Conservation (phyloP, 2,797 vertebrate genomes). For the Sebastiscus albofasciatus region DNA sequence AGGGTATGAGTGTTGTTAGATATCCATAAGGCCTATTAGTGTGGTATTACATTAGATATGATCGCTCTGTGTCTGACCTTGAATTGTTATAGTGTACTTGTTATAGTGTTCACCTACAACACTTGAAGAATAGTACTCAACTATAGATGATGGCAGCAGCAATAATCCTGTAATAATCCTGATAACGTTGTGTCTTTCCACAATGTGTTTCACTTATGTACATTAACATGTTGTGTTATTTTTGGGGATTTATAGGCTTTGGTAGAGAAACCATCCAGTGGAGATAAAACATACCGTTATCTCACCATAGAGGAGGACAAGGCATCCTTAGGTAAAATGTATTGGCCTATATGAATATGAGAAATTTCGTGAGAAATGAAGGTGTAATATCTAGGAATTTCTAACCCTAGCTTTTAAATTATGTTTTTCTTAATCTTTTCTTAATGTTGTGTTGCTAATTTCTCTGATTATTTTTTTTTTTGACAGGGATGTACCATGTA, state of each 20-base stretch:
- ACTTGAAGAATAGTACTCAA: neutral
- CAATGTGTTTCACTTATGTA: neutral
- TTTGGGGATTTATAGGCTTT: conserved; percentile 78
- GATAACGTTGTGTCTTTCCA: neutral
- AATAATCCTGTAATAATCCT: neutral
- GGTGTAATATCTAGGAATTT: neutral
- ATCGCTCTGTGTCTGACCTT: neutral
- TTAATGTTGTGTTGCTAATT: neutral
- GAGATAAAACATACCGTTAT: conserved; percentile 82
- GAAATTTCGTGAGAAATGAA: neutral
- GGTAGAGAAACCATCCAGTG: conserved; percentile 71
- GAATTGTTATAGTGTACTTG: neutral
- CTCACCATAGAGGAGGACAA: conserved; percentile 85
- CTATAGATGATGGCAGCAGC: neutral
- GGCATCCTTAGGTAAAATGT: conserved; percentile 77
- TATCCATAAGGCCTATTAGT: neutral
- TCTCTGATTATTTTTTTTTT: neutral
- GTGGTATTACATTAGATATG: neutral
- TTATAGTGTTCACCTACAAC: neutral
- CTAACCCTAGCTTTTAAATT: neutral
- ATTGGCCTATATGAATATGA: neutral
- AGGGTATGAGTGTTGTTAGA: conserved; percentile 77
- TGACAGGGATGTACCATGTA: conserved; percentile 87
- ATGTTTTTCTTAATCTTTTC: neutral
- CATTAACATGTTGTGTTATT: neutral